Percentiles rank a stretch among this genome's conserved stretches.
phyloP scores from a whole-genome alignment of 2,888 invertebrate genomes.

The Aspidiotus destructor region DNA sequence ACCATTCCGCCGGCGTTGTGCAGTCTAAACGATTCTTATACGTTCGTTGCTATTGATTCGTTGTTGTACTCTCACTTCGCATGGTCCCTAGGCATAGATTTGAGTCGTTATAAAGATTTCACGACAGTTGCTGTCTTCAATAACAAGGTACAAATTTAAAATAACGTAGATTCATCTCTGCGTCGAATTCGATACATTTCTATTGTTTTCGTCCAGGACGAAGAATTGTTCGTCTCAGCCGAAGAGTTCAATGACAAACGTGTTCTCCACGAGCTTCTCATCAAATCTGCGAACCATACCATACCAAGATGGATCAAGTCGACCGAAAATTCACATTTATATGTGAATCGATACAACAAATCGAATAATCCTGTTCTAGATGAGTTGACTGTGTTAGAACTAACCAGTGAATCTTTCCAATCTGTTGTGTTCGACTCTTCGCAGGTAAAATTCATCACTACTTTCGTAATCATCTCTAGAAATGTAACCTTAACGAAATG shows the following conservation, averaged over 20 bases:
- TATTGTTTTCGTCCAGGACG: conserved; percentile 4
- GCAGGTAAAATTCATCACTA: not conserved
- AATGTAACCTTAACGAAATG: not conserved
- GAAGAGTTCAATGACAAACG: conserved; percentile 13
- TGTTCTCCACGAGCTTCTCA: conserved; percentile 9
- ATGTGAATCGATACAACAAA: conserved; percentile 13
- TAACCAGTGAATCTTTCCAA: conserved; percentile 20
- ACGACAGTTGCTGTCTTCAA: conserved; percentile 63
- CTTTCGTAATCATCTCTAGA: not conserved
- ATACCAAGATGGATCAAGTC: conserved; percentile 27
- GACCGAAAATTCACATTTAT: conserved; percentile 15
- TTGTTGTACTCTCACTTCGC: conserved; percentile 62
- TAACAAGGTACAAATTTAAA: conserved; percentile 48
- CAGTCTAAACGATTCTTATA: conserved; percentile 50
- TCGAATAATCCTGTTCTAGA: conserved; percentile 5
- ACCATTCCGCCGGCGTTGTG: conserved; percentile 38
- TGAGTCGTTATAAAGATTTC: conserved; percentile 50
- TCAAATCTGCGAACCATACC: conserved; percentile 8
- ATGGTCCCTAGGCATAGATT: conserved; percentile 61
- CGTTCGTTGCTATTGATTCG: conserved; percentile 63
- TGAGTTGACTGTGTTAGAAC: conserved; percentile 13
- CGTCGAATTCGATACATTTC: not conserved
- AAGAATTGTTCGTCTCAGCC: conserved; percentile 23
- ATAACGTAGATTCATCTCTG: not conserved
- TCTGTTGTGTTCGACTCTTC: conserved; percentile 18